Evolutionary conservation across 2,113 vertebrate genomes (phyloP), one percentile per base, ranked within the genome.

Genomic region (Lates calcarifer): DNA sequence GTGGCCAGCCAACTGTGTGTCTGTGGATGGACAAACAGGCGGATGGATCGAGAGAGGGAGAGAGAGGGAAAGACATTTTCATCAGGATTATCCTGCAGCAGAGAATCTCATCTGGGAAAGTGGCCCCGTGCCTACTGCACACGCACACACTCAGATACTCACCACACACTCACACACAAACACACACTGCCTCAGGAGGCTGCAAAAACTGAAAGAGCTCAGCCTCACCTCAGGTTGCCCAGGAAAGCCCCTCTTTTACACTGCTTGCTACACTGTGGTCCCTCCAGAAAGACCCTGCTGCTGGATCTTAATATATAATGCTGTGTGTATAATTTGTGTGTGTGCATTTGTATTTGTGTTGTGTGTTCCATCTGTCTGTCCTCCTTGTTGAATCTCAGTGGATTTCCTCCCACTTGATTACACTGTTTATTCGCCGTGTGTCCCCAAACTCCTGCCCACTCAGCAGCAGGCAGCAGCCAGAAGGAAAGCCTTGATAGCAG

Each of bases 81-180:
- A 90, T 88, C 82, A 79, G 83, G 83, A 91, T 91, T 89, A 92
- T 87, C 87, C 77, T 66, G 53, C 82, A 74, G 82, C 73, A 73
- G 56, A 84, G 86, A 82, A 84, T 90, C 84, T 87, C 85, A 93
- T 91, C 84, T 87, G 85, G 84, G 85, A 72, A 86, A 92, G 88
- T 83, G 81, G 74, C 81, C 80, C 67, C 72, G 79, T 69, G 71
- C 79, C 77, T 62, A 68, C 26, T 24, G 43, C 69, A 24, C 31
- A 61, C 62, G 81, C 66, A 77, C 64, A 67, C 45, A 64, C 28
- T 70, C 0, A 55, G 41, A 62, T 62, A 60, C 65, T 45, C 56
- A 58, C 35, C 61, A 65, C 31, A 62, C 61, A 55, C 47, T 18
- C 24, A 53, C 61, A 56, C 47, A 49, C 18, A 53, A n/a, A 24